A percentile compares a stretch with the other conserved stretches of the same genome.
Conservation (phyloP, 2,113 vertebrate genomes). For the Delphinus delphis region DNA sequence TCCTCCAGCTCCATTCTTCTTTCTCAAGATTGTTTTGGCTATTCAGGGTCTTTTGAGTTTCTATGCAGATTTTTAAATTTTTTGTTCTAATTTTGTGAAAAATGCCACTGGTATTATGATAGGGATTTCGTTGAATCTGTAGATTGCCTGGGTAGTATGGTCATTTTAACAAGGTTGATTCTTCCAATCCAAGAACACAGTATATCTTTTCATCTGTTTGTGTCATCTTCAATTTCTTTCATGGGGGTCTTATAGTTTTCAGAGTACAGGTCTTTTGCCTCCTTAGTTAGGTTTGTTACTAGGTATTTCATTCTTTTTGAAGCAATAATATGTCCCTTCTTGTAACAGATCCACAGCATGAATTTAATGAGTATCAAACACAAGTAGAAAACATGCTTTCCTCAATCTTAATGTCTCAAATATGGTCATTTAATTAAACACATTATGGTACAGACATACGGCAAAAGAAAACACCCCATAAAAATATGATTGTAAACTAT, state of each 20-base stretch:
- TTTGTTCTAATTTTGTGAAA: not conserved
- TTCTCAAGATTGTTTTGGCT: not conserved
- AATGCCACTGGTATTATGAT: not conserved
- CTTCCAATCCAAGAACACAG: not conserved
- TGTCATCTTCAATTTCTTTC: not conserved
- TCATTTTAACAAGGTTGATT: not conserved
- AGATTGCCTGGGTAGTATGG: not conserved
- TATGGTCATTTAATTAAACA: conserved; percentile 32
- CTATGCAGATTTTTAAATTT: not conserved
- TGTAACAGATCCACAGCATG: not conserved
- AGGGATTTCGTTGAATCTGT: not conserved
- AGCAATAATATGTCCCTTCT: not conserved
- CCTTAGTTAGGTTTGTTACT: not conserved
- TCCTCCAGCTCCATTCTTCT: not conserved
- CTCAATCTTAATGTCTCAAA: not conserved
- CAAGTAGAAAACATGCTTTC: not conserved
- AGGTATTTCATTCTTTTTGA: not conserved
- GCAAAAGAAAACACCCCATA: not conserved
- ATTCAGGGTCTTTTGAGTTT: not conserved
- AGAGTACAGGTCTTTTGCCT: not conserved
- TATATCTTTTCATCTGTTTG: not conserved
- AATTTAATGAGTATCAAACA: conserved; percentile 20
- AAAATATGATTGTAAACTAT: not conserved
- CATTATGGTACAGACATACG: not conserved
- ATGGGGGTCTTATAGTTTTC: not conserved